phyloP scores from a whole-genome alignment of 2,888 invertebrate genomes.

The Lamellibrachia columna region DNA sequence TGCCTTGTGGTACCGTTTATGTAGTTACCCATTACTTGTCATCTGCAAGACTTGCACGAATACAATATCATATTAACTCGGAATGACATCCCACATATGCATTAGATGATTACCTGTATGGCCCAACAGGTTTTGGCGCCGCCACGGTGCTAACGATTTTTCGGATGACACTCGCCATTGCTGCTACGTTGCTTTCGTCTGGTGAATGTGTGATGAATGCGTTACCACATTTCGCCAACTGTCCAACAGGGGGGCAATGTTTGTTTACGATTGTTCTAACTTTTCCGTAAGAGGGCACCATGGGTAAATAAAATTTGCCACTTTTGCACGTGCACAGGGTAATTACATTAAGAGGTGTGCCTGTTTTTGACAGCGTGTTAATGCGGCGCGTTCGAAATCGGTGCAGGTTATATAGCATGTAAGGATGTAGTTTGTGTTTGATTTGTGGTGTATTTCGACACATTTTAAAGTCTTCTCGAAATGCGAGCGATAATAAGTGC shows the following conservation, averaged over 20 bases:
- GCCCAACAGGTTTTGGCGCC: constrained; percentile 6
- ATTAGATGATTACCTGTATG: not conserved
- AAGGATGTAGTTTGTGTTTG: not conserved
- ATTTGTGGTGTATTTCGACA: not conserved
- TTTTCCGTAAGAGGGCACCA: not conserved
- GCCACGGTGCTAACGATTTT: not conserved
- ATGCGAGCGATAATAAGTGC: not conserved
- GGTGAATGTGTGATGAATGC: not conserved
- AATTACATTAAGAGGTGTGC: not conserved
- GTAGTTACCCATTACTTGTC: not conserved
- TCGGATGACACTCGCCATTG: not conserved
- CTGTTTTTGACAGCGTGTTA: not conserved
- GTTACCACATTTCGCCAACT: not conserved
- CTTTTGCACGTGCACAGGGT: not conserved
- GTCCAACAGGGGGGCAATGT: not conserved
- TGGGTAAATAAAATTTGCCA: not conserved
- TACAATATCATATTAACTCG: not conserved
- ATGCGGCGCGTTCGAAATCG: not conserved
- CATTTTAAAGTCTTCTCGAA: not conserved
- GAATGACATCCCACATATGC: not conserved
- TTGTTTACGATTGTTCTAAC: not conserved
- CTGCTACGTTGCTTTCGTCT: not conserved
- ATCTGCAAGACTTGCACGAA: not conserved
- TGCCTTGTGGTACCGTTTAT: not conserved
- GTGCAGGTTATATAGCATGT: not conserved